A percentile compares a stretch with the other conserved stretches of the same genome.
Evolutionary conservation across 2,797 vertebrate species (phyloP).

Genomic region (Falco biarmicus): DNA sequence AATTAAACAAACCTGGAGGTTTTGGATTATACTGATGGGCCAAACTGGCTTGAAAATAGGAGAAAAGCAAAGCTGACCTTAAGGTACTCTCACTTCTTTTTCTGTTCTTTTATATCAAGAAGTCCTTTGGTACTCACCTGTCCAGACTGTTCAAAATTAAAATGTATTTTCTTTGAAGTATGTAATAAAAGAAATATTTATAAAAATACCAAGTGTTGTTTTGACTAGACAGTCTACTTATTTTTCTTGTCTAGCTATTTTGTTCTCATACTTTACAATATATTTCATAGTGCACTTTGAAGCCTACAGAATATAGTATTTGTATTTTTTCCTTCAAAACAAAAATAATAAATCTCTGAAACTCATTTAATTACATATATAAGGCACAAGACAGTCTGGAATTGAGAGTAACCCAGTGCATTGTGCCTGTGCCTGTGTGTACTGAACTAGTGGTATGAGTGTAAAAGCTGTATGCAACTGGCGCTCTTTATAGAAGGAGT

Average conservation of each 20-base stretch:
- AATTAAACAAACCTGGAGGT: background rate
- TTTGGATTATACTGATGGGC: background rate
- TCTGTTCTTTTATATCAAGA: background rate
- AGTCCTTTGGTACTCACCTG: constrained; percentile 22
- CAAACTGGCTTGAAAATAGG: background rate
- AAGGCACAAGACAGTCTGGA: background rate
- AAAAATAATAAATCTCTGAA: background rate
- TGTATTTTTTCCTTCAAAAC: background rate
- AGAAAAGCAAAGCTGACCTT: constrained; percentile 1
- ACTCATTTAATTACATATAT: background rate
- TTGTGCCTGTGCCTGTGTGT: background rate
- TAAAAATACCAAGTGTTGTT: constrained; percentile 29
- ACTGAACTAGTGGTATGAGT: background rate
- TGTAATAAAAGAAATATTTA: constrained; percentile 24
- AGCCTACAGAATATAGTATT: background rate
- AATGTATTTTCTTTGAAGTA: constrained; percentile 25
- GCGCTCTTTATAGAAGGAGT: background rate
- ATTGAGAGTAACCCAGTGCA: background rate
- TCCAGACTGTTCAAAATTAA: constrained; percentile 19
- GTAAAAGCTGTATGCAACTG: background rate
- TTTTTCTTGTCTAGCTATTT: constrained; percentile 24
- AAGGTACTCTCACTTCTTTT: background rate
- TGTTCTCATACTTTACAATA: background rate
- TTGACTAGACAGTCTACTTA: constrained; percentile 45
- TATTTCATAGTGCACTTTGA: background rate